Evolutionary conservation across 2,888 invertebrate species (phyloP), one percentile per base, ranked within the genome.

Genomic region (Pachycephus smyrnensis): DNA sequence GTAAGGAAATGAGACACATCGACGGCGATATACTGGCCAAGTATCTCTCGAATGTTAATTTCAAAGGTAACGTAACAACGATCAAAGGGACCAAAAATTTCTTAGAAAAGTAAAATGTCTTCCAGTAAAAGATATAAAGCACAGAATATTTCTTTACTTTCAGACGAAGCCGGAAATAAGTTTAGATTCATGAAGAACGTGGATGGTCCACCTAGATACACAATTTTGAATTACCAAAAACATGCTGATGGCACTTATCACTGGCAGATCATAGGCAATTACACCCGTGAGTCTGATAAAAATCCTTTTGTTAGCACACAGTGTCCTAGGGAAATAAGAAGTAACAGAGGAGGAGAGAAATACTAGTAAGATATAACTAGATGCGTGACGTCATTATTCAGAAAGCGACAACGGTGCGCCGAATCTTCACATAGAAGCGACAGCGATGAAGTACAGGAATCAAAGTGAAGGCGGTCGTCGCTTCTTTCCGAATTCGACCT

Each of bases 151-250:
- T 32, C 77, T 33, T 75, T 71, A 73, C 68, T 87, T 87, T 3
- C 87, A 93, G 94, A 93, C 86, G 92, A 92, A 77, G 91, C 91
- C 30, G 92, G 92, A 1, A 90, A 91, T 78, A 86, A 87, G 15
- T 94, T 94, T 83, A 87, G 89, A 73, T 94, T 94, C 82, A 83
- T 91, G 11, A 87, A 92, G 37, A 89, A 89, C 11, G 92, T 93
- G 0, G 93, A 93, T 79, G 94, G 93, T 0, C 93, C 93, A 3
- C 92, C 93, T 0, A 88, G 93, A 23, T 94, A 94, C 86, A 93
- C 92, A n/a, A 92, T 93, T 78, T 88, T 93, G 69, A 93, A 93
- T 85, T 93, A 92, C 83, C 93, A 92, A 80, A 88, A 87, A 75
- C 83, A 86, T 73, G 68, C 79, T 3, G 84, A 88, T 71, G 89